A percentile compares a stretch with the other conserved stretches of the same genome.
Conservation (phyloP, 2,113 vertebrate genomes). For the Brachypodius melanocephalos region DNA sequence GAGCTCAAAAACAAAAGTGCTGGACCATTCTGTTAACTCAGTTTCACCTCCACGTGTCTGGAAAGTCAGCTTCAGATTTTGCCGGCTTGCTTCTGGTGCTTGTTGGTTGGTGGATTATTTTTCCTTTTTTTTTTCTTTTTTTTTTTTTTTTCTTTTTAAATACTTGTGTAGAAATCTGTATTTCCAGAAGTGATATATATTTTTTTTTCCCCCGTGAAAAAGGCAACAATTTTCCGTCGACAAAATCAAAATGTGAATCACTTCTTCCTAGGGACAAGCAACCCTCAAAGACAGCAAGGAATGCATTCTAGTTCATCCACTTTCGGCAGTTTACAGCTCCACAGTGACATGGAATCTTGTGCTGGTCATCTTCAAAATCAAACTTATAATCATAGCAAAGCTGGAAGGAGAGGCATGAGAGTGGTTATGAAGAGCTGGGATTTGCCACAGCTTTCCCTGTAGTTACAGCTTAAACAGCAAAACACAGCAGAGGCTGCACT, state of each 20-base stretch:
- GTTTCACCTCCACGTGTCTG: background rate
- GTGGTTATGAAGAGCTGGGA: background rate
- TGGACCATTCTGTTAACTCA: slow-evolving; percentile 67
- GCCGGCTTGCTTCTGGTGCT: slow-evolving; percentile 48
- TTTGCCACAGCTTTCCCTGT: too few relatives aligned
- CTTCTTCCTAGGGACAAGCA: slow-evolving; percentile 76
- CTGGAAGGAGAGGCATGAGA: slow-evolving; percentile 69
- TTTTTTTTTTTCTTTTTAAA: background rate
- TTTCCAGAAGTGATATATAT: slow-evolving; percentile 55
- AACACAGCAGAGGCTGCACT: accelerated
- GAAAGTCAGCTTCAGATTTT: background rate
- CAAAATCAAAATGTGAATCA: slow-evolving; percentile 55
- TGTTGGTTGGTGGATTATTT: background rate
- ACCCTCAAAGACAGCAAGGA: slow-evolving; percentile 76
- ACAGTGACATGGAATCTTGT: slow-evolving; percentile 99
- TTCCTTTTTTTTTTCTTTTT: too few relatives aligned
- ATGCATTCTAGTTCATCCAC: slow-evolving; percentile 95
- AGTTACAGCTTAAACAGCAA: background rate
- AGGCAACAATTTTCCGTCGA: slow-evolving; percentile 48
- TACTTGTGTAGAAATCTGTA: background rate
- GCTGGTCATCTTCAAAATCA: slow-evolving; percentile 98
- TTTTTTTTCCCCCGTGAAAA: background rate
- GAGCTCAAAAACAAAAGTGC: slow-evolving; percentile 78
- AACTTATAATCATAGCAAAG: slow-evolving; percentile 97
- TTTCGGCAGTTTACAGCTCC: slow-evolving; percentile 97